Evolutionary conservation across 2,888 invertebrate species (phyloP).

Genomic region (Thymelicus lineola): DNA sequence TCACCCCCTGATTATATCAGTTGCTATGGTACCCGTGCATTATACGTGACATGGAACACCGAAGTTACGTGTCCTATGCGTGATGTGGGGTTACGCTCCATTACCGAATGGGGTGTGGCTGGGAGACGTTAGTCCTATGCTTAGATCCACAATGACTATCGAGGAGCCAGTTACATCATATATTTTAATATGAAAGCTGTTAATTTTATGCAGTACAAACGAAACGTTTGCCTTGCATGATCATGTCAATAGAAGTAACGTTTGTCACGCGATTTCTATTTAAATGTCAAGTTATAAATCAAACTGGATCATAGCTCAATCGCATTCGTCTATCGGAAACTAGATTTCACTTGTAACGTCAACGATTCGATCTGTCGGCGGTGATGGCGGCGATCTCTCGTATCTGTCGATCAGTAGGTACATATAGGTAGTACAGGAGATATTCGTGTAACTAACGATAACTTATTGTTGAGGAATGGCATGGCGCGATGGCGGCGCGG

Average conservation of each 20-base stretch:
- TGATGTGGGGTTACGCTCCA: too few relatives aligned
- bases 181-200: too few relatives aligned
- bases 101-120: too few relatives aligned
- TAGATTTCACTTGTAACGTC: conserved; percentile 1
- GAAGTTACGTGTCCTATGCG: too few relatives aligned
- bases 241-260: not conserved
- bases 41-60: too few relatives aligned
- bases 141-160: too few relatives aligned
- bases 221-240: not conserved
- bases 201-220: not conserved
- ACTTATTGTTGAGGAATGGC: not conserved
- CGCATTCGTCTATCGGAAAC: not conserved
- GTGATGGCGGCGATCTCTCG: not conserved
- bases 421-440: too few relatives aligned
- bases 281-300: not conserved
- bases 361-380: not conserved
- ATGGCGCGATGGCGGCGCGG: not conserved
- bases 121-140: too few relatives aligned
- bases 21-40: too few relatives aligned
- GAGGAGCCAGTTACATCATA: too few relatives aligned
- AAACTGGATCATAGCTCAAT: not conserved
- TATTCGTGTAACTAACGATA: not conserved
- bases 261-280: conserved; percentile 8
- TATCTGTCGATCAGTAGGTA: not conserved
- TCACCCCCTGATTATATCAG: too few relatives aligned